Percentiles rank a stretch among this genome's conserved stretches.
These are phyloP conservation scores for Cheilosia grossa DNA, from an alignment of 2,888 invertebrate species.

Conservation along the genomic window DNA sequence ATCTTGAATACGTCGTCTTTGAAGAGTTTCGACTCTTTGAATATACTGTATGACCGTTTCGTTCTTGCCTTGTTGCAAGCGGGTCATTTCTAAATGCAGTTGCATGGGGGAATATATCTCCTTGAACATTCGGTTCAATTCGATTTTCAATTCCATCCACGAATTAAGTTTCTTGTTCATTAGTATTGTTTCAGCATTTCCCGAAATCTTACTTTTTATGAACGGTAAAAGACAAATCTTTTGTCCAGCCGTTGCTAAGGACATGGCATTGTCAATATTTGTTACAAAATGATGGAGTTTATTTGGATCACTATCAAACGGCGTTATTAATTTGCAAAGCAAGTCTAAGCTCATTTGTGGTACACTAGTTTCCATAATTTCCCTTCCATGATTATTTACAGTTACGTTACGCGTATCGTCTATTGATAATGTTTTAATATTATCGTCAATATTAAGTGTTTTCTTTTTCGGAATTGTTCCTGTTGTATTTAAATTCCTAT, in stretches of 20 bases:
- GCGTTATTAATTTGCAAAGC: constrained; percentile 15
- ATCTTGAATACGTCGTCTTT: constrained; percentile 26
- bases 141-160: background rate
- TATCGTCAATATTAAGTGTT: background rate
- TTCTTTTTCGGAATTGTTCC: background rate
- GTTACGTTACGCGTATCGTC: background rate
- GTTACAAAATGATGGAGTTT: background rate
- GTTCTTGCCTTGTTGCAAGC: constrained; percentile 12
- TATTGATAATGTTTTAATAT: background rate
- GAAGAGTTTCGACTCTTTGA: constrained; percentile 21
- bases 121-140: background rate
- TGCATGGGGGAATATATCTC: constrained; percentile 32
- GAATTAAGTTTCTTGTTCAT: constrained; percentile 10
- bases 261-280: background rate
- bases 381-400: background rate
- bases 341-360: constrained; percentile 1
- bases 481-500: background rate
- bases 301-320: background rate
- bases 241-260: background rate
- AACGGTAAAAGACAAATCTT: background rate
- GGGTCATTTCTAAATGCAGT: constrained; percentile 39
- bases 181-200: constrained; percentile 17
- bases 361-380: background rate
- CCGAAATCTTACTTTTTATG: constrained; percentile 6
- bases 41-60: constrained; percentile 34